Percentiles rank a stretch among this genome's conserved stretches.
phyloP scores from a whole-genome alignment of 2,113 vertebrate genomes.

The Festucalex cinctus region DNA sequence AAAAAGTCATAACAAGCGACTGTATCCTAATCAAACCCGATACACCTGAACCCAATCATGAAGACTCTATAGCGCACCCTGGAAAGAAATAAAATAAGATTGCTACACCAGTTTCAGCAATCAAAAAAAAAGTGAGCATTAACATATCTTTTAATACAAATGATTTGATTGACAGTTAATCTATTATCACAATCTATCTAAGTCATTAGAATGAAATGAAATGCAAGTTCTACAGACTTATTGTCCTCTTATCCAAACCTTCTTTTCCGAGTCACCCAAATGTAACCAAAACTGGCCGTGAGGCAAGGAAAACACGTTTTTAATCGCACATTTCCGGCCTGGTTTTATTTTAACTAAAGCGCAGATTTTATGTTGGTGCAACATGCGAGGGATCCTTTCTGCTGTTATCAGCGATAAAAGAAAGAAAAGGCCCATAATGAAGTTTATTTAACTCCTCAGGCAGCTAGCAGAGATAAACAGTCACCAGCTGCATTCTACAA shows the following conservation, averaged over 20 bases:
- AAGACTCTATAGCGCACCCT: too few species aligned
- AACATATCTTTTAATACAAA: too few species aligned
- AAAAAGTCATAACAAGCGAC: too few species aligned
- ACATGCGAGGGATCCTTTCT: slow-evolving; percentile 33
- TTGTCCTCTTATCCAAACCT: neutral
- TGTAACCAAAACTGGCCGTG: neutral
- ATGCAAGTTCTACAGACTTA: neutral
- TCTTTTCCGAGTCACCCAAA: neutral
- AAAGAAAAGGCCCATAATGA: slow-evolving; percentile 45
- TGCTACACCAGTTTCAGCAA: too few species aligned
- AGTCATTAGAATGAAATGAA: neutral
- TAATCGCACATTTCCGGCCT: neutral
- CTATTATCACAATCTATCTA: neutral
- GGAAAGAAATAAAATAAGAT: too few species aligned
- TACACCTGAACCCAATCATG: too few species aligned
- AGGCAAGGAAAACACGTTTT: neutral
- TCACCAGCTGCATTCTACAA: slow-evolving; percentile 58
- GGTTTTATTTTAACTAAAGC: slow-evolving; percentile 42
- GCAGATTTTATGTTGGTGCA: slow-evolving; percentile 31
- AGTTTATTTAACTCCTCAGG: slow-evolving; percentile 65
- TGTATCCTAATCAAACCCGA: too few species aligned
- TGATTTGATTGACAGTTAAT: neutral
- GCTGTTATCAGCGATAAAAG: slow-evolving; percentile 29
- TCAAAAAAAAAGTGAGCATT: neutral
- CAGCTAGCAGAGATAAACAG: slow-evolving; percentile 54